Percentiles rank a stretch among this genome's conserved stretches.
phyloP scores from a whole-genome alignment of 2,113 vertebrate genomes.

The Triplophysa rosa region DNA sequence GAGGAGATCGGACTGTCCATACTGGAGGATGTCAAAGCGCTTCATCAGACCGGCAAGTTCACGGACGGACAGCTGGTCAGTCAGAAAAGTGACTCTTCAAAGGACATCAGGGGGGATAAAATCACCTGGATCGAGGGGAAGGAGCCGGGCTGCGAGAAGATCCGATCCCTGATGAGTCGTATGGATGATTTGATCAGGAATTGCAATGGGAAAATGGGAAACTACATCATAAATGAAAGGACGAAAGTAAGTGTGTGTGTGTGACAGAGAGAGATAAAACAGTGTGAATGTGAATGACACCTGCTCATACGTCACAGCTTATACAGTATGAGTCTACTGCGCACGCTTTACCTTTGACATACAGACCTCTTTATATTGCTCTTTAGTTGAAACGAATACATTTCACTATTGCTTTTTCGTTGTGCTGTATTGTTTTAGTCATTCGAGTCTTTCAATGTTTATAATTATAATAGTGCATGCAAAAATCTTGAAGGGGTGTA shows the following conservation, averaged over 20 bases:
- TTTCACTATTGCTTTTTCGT: too few species aligned
- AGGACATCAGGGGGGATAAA: slow-evolving; percentile 85
- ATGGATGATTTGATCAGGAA: slow-evolving; percentile 89
- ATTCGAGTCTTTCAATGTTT: too few species aligned
- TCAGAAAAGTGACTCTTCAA: slow-evolving; percentile 84
- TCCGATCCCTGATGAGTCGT: slow-evolving; percentile 83
- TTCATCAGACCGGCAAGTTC: slow-evolving; percentile 81
- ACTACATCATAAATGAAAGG: slow-evolving; percentile 86
- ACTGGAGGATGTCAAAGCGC: slow-evolving; percentile 77
- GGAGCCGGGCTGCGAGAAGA: slow-evolving; percentile 81
- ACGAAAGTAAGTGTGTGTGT: slow-evolving; percentile 81
- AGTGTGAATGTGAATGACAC: not conserved
- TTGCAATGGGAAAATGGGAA: slow-evolving; percentile 84
- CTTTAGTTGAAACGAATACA: too few species aligned
- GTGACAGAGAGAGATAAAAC: not conserved
- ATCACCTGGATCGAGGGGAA: slow-evolving; percentile 89
- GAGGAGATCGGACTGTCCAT: slow-evolving; percentile 77
- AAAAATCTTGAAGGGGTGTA: too few species aligned
- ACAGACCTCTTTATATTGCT: too few species aligned
- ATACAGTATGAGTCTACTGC: too few species aligned
- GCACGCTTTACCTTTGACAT: too few species aligned
- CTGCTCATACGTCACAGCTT: not conserved
- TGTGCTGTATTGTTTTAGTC: too few species aligned
- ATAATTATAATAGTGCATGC: too few species aligned
- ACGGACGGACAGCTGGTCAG: slow-evolving; percentile 87